Percentiles rank a stretch among this genome's conserved stretches.
These are phyloP conservation scores for Lasioglossum figueresi DNA, from an alignment of 2,888 invertebrate genomes.

Conservation along the genomic window DNA sequence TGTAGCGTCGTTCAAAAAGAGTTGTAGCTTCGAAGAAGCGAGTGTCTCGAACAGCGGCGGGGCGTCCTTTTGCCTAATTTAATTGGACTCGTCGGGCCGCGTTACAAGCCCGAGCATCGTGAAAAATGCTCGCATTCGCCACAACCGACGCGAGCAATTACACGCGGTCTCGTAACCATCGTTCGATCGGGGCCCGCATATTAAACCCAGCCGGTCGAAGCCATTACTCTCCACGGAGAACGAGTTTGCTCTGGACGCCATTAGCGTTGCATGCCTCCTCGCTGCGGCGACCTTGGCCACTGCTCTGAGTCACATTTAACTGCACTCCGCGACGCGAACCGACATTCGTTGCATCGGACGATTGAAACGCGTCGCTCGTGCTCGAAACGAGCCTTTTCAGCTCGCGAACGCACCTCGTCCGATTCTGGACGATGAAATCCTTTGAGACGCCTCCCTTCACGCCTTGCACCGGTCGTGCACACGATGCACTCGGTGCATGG, in stretches of 20 bases:
- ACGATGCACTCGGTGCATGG: neutral
- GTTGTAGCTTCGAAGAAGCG: neutral
- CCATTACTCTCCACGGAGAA: constrained; percentile 49
- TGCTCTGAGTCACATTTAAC: constrained; percentile 48
- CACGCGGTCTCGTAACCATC: constrained; percentile 25
- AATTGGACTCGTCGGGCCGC: constrained; percentile 2
- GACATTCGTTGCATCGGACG: neutral
- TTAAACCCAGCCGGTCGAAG: constrained; percentile 30
- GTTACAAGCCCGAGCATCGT: neutral
- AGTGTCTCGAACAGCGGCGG: neutral
- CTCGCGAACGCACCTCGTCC: neutral
- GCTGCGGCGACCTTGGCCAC: constrained; percentile 40
- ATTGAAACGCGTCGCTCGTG: neutral
- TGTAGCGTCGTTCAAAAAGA: neutral
- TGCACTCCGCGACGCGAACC: constrained; percentile 25
- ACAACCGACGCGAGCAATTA: constrained; percentile 22
- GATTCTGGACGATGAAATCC: neutral
- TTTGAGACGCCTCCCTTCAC: neutral
- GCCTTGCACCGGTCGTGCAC: neutral
- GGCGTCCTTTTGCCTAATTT: neutral
- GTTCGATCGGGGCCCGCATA: constrained; percentile 25
- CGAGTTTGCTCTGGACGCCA: constrained; percentile 52
- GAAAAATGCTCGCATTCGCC: constrained; percentile 4
- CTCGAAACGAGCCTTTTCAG: constrained; percentile 7
- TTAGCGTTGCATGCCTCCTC: constrained; percentile 51